Conservation (phyloP, 2,113 vertebrate species). For the Myrmecobius fasciatus region DNA sequence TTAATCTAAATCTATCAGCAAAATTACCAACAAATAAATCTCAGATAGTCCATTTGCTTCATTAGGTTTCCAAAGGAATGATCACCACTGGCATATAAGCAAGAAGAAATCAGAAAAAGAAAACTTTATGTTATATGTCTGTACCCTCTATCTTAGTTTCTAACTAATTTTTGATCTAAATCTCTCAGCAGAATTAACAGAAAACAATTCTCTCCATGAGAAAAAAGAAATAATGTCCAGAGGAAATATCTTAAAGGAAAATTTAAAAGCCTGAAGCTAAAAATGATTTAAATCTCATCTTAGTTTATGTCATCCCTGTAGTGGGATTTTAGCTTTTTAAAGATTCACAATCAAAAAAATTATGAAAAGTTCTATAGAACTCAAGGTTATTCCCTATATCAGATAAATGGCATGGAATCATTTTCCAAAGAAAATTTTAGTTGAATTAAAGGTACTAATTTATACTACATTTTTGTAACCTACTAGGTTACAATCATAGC, state of each 20-base stretch:
- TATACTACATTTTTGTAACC: background rate
- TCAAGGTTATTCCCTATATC: background rate
- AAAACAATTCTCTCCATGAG: conserved; percentile 38
- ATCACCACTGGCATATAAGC: background rate
- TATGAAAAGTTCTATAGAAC: background rate
- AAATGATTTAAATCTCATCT: conserved; percentile 37
- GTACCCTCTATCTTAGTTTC: background rate
- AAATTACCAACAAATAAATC: conserved; percentile 31
- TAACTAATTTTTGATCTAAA: conserved; percentile 30
- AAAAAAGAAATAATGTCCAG: conserved; percentile 32
- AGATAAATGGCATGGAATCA: background rate
- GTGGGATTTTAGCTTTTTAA: conserved; percentile 12
- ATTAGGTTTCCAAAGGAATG: conserved; percentile 4
- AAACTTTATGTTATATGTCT: background rate
- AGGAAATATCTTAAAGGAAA: background rate
- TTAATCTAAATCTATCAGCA: conserved; percentile 31
- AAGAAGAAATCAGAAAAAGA: conserved; percentile 46
- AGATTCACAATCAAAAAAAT: conserved; percentile 6
- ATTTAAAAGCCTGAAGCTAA: conserved; percentile 38
- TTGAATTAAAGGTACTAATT: background rate
- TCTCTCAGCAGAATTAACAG: conserved; percentile 33
- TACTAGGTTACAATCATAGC: background rate
- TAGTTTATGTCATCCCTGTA: conserved; percentile 7
- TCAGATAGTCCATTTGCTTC: background rate
- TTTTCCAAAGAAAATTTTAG: conserved; percentile 1